Evolutionary conservation across 1,140 invertebrate species (phyloP).

Genomic region (Oryzaephilus surinamensis): DNA sequence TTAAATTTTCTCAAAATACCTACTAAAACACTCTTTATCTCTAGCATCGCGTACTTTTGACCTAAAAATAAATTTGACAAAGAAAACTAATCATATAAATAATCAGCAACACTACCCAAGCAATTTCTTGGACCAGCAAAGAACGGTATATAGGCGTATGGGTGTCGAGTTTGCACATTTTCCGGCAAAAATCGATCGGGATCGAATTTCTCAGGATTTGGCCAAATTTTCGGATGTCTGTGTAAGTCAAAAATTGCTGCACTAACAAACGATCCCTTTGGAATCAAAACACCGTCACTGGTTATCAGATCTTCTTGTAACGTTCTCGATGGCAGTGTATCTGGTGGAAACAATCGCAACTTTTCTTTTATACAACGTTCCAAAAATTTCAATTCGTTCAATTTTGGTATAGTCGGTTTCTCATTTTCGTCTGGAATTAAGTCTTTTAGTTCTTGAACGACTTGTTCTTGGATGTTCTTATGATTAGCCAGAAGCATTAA

Average conservation of each 20-base stretch:
- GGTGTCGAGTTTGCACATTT: slow-evolving; percentile 36
- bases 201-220: no score
- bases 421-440: slow-evolving; percentile 37
- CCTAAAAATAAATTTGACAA: no score
- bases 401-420: slow-evolving; percentile 43
- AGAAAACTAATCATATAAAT: no score
- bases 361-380: slow-evolving; percentile 55
- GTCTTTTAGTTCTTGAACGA: slow-evolving; percentile 52
- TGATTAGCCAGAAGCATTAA: no score
- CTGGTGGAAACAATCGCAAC: slow-evolving; percentile 51
- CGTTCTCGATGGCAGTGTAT: slow-evolving; percentile 49
- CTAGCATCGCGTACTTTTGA: no score
- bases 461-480: no score
- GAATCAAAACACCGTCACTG: slow-evolving; percentile 9
- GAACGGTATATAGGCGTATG: slow-evolving; percentile 50
- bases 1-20: no score
- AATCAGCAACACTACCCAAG: no score
- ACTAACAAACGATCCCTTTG: slow-evolving; percentile 2
- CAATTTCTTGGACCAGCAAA: slow-evolving; percentile 53
- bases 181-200: slow-evolving; percentile 56
- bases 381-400: slow-evolving; percentile 51
- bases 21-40: no score
- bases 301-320: slow-evolving; percentile 40
- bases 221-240: slow-evolving; percentile 36
- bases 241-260: slow-evolving; percentile 11